Base-by-base conservation (phyloP, 2,888 invertebrate genomes). In the Drosophila conformis region DNA sequence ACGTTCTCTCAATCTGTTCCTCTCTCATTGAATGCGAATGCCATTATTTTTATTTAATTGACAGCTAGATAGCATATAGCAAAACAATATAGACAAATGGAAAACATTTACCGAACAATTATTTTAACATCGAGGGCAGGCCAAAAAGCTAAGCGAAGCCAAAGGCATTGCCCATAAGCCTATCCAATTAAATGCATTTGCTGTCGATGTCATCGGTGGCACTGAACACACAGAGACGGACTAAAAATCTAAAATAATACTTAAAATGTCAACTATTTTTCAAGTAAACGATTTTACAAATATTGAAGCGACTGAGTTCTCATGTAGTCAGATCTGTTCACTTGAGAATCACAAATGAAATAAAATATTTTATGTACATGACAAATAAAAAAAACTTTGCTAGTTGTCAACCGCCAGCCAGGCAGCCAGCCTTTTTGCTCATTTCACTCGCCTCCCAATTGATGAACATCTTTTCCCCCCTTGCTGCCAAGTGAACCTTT, bases 111-210 rank as follows among this genome's bases (percentile, higher is more conserved):
- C 78, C 67, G 58, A 67, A 58, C 63, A 62, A 65, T 71, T 76
- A 71, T 65, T 62, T 76, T 57, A 76, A 56, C 63, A 72, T 66
- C 66, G 62, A 62, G 33, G 58, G 38, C 46, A 35, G 29, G 18
- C 58, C 29, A 46, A 58, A 57, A 18, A 35, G 42, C 52, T 62
- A 8, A 33, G 33, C 46, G 18, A 48, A 25, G 77, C 65, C 65
- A 51, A 65, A 54, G 78, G 69, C 68, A 78, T 25, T 49, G 38
- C 15, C 42, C 65, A 68, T 56, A 62, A 67, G 64, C 69, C 89
- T 65, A 80, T 76, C 75, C 86, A 85, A 89, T 85, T 89, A 89
- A 89, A 82, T 78, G 89, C 76, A 73, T 85, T 85, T 89, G 88
- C 79, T 89, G 89, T 84, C 89, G 73, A 59, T 87, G 76, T 87